A percentile compares a stretch with the other conserved stretches of the same genome.
These are phyloP conservation scores for Zaprionus africanus DNA, from an alignment of 1,140 invertebrate species.

Conservation along the genomic window DNA sequence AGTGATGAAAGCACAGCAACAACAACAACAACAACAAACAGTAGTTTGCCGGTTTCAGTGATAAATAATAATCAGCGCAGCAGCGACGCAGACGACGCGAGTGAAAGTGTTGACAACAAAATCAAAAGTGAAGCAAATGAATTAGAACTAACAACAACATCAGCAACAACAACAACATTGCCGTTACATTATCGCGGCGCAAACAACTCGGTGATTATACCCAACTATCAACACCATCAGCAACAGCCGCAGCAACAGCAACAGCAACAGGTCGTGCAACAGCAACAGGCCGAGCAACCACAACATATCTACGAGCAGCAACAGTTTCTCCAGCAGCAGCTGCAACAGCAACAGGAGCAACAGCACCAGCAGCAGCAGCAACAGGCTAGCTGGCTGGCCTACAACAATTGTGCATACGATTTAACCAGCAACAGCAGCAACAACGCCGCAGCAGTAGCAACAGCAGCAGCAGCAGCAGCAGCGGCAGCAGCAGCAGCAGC, in stretches of 20 bases:
- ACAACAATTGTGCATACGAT: slow-evolving; percentile 59
- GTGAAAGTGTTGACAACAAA: slow-evolving; percentile 78
- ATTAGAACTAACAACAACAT: slow-evolving; percentile 35
- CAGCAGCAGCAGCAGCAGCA: slow-evolving; percentile 26
- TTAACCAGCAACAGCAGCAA: slow-evolving; percentile 53
- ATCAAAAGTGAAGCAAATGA: slow-evolving; percentile 64
- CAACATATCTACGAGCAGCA: slow-evolving; percentile 47
- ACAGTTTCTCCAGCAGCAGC: slow-evolving; percentile 61
- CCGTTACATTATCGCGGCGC: slow-evolving; percentile 61
- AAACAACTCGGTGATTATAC: slow-evolving; percentile 75
- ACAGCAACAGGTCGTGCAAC: slow-evolving; percentile 45
- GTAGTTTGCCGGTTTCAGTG: slow-evolving; percentile 53
- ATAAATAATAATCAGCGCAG: slow-evolving; percentile 68
- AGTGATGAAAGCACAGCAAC: slow-evolving; percentile 41
- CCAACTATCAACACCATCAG: slow-evolving; percentile 70
- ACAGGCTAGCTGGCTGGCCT: slow-evolving; percentile 47
- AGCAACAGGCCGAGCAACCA: slow-evolving; percentile 56
- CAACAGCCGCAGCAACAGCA: slow-evolving; percentile 31
- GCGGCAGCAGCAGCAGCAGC: slow-evolving; percentile 26
- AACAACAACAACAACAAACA: slow-evolving; percentile 24
- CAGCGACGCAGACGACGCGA: slow-evolving; percentile 44
- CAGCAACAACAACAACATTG: slow-evolving; percentile 4
- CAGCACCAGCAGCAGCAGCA: slow-evolving; percentile 33
- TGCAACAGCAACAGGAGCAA: slow-evolving; percentile 35
- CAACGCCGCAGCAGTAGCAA: slow-evolving; percentile 21